phyloP scores from a whole-genome alignment of 2,888 invertebrate species.

The Nomada fabriciana region DNA sequence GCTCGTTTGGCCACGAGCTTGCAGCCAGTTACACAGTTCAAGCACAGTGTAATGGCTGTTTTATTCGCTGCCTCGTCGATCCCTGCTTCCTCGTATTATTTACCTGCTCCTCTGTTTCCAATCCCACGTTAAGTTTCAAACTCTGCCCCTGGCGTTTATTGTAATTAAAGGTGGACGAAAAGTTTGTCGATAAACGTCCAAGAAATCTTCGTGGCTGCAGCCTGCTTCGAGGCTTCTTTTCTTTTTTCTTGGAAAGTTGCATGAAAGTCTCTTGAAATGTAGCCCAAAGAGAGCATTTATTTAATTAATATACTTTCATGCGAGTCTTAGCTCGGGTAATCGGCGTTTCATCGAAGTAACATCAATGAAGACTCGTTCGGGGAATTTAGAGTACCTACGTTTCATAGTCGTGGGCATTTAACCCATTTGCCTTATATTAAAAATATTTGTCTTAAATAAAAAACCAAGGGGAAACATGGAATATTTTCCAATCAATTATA shows the following conservation, averaged over 20 bases:
- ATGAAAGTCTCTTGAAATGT: background rate
- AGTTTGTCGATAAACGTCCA: background rate
- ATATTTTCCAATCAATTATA: no score
- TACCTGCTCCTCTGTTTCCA: background rate
- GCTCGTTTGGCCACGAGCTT: constrained; percentile 11
- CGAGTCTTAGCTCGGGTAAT: background rate
- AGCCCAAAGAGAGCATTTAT: background rate
- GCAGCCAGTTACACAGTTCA: constrained; percentile 16
- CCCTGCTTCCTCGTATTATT: constrained; percentile 3
- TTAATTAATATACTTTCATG: constrained; percentile 10
- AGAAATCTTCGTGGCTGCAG: background rate
- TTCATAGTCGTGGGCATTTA: no score
- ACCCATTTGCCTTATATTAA: no score
- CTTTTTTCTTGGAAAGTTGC: background rate
- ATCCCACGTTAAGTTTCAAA: background rate
- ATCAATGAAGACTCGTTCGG: background rate
- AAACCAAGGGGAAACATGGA: no score
- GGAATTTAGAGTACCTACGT: background rate
- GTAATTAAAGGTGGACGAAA: constrained; percentile 8
- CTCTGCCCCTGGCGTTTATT: background rate
- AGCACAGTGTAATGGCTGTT: constrained; percentile 32
- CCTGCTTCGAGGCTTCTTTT: background rate
- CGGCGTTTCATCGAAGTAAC: background rate
- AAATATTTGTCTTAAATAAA: no score
- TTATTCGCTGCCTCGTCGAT: constrained; percentile 40